Percentiles rank a stretch among this genome's conserved stretches.
Evolutionary conservation across 2,113 vertebrate species (phyloP).

Genomic region (Phyllostomus discolor): DNA sequence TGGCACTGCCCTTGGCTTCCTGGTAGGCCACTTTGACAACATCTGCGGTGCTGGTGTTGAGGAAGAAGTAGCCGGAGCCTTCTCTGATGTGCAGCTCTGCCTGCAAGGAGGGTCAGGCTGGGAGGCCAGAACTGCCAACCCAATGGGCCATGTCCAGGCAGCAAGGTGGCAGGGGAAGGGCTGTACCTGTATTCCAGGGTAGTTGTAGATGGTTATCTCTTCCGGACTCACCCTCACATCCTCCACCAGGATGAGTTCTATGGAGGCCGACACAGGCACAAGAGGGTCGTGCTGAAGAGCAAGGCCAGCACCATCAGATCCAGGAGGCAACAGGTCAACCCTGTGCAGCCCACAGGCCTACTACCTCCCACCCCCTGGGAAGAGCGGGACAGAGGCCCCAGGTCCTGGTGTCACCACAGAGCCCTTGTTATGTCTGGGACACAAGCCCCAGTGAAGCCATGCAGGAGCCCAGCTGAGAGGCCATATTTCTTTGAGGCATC

Average conservation of each 20-base stretch:
- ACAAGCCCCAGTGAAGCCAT: background rate
- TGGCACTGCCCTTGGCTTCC: constrained; percentile 81
- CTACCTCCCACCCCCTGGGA: fast-evolving
- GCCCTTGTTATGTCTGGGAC: background rate
- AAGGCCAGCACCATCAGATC: background rate
- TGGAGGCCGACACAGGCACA: constrained; percentile 84
- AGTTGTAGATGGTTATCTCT: constrained; percentile 90
- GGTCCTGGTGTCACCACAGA: background rate
- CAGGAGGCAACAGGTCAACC: background rate
- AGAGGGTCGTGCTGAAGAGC: constrained; percentile 82
- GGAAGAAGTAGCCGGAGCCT: constrained; percentile 94
- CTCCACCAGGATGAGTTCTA: constrained; percentile 94
- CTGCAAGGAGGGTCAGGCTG: constrained; percentile 73
- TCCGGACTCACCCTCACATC: constrained; percentile 89
- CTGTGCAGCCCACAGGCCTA: fast-evolving
- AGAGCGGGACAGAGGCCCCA: background rate
- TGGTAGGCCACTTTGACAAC: constrained; percentile 84
- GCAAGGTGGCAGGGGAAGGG: fast-evolving
- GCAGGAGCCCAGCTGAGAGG: background rate
- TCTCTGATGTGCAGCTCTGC: constrained; percentile 85
- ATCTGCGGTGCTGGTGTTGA: constrained; percentile 87
- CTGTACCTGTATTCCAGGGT: constrained; percentile 88
- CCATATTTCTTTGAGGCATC: background rate
- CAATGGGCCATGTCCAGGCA: fast-evolving
- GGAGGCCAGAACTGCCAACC: background rate